These are phyloP conservation scores for Ecliptopera silaceata DNA, from an alignment of 2,888 invertebrate species.

Conservation along the genomic window DNA sequence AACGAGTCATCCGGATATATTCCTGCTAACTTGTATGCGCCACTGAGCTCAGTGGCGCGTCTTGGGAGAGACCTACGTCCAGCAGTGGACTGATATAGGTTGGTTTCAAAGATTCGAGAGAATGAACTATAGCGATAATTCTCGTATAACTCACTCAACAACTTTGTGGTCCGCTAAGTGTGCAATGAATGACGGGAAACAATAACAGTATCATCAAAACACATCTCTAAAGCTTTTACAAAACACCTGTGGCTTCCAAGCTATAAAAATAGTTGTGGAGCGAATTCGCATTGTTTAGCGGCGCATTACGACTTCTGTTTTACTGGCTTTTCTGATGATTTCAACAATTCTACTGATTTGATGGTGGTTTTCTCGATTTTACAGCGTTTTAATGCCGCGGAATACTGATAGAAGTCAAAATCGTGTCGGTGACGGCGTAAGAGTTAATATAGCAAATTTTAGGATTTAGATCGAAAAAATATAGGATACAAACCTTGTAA, in stretches of 20 bases:
- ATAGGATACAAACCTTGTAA: constrained; percentile 88
- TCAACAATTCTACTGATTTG: constrained; percentile 20
- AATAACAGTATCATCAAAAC: constrained; percentile 22
- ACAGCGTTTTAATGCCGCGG: not conserved
- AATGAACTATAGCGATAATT: too few species aligned
- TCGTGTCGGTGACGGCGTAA: not conserved
- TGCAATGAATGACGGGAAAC: constrained; percentile 15
- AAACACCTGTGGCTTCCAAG: constrained; percentile 34
- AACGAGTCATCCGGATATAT: not conserved
- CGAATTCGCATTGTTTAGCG: constrained; percentile 28
- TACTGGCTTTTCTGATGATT: constrained; percentile 26
- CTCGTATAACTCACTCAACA: not conserved
- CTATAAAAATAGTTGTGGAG: constrained; percentile 33
- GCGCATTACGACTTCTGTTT: constrained; percentile 24
- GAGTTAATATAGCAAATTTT: not conserved
- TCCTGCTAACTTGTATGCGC: not conserved
- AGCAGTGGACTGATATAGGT: too few species aligned
- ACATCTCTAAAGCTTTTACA: constrained; percentile 22
- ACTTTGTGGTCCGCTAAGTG: not conserved
- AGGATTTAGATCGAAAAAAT: not conserved
- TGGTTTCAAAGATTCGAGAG: not conserved
- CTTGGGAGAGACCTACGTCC: too few species aligned
- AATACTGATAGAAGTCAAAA: not conserved
- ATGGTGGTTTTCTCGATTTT: constrained; percentile 8
- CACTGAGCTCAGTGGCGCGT: too few species aligned